Conservation (phyloP, 2,113 vertebrate species). For the Hippopotamus amphibius region DNA sequence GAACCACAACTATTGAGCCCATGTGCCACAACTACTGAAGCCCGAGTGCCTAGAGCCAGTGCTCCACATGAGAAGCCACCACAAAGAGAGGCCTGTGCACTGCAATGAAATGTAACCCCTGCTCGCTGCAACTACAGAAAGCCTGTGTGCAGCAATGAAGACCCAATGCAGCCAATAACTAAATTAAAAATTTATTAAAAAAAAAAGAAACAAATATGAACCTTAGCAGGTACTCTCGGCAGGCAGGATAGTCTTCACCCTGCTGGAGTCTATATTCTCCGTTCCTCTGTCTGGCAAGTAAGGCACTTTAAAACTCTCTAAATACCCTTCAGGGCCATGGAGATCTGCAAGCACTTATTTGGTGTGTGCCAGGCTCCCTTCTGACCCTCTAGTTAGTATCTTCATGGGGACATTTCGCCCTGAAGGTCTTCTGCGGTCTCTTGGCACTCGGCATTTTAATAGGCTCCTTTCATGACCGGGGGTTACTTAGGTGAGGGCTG, state of each 20-base stretch:
- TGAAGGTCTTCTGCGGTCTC: neutral
- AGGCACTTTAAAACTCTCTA: neutral
- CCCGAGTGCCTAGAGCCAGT: too few relatives aligned
- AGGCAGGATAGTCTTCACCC: neutral
- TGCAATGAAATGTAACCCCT: too few relatives aligned
- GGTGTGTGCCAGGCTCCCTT: neutral
- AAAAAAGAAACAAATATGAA: neutral
- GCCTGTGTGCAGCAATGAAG: too few relatives aligned
- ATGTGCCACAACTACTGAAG: too few relatives aligned
- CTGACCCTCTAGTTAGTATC: neutral
- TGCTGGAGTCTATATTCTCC: neutral
- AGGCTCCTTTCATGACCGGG: neutral
- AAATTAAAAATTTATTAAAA: too few relatives aligned
- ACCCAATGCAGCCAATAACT: too few relatives aligned
- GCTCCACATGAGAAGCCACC: too few relatives aligned
- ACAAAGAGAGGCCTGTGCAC: too few relatives aligned
- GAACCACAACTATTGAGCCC: too few relatives aligned
- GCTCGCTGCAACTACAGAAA: too few relatives aligned
- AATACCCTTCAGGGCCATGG: neutral
- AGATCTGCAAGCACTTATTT: neutral
- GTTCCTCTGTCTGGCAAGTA: neutral
- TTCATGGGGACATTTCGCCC: neutral
- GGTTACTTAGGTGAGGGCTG: neutral
- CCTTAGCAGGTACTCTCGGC: neutral
- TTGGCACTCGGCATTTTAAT: neutral